A percentile compares a stretch with the other conserved stretches of the same genome.
Evolutionary conservation across 1,140 invertebrate species (phyloP).

Genomic region (Belonocnema kinseyi): DNA sequence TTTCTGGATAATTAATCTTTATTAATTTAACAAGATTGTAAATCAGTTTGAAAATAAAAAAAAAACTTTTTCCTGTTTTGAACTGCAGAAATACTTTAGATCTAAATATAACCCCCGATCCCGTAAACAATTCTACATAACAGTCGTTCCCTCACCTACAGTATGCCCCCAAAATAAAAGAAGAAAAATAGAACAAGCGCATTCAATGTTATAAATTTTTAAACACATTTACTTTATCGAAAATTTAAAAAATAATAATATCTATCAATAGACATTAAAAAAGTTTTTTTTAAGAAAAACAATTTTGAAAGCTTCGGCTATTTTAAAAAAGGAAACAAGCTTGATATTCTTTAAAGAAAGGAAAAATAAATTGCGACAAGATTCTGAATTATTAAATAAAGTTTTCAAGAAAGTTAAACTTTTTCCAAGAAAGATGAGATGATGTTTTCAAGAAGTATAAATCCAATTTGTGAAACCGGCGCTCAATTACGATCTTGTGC

Average conservation of each 20-base stretch:
- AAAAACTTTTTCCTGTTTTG: neutral
- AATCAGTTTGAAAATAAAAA: neutral
- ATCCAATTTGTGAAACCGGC: conserved; percentile 5
- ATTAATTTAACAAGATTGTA: neutral
- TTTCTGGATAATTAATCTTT: no score
- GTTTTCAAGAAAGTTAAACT: neutral
- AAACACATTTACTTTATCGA: no score
- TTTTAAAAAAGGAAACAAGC: neutral
- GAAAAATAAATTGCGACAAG: neutral
- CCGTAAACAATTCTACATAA: conserved; percentile 18
- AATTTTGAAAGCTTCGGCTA: no score
- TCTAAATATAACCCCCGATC: conserved; percentile 8
- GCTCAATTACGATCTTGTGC: neutral
- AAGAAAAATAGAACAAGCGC: neutral
- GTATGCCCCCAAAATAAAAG: neutral
- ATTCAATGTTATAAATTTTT: neutral
- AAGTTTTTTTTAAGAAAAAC: no score
- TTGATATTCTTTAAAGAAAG: neutral
- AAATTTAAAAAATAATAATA: no score
- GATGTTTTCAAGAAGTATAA: conserved; percentile 4
- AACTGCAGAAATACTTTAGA: neutral
- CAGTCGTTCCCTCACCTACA: neutral
- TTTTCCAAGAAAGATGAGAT: neutral
- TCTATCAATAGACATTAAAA: no score
- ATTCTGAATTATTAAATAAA: conserved; percentile 4